These are phyloP conservation scores for Smutsia gigantea DNA, from an alignment of 2,797 vertebrate genomes.

Conservation along the genomic window DNA sequence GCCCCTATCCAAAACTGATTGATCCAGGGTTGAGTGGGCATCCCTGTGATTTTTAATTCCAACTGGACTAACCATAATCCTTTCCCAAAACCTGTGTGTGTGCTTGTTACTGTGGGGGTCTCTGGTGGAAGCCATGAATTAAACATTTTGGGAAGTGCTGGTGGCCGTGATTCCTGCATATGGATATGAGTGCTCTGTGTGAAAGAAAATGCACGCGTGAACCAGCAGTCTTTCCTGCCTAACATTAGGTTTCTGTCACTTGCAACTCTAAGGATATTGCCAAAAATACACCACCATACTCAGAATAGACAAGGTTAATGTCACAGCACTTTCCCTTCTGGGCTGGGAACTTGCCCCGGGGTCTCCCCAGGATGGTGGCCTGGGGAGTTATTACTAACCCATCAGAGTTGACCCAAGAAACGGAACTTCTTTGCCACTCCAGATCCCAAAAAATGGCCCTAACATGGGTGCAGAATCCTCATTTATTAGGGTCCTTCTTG, in stretches of 20 bases:
- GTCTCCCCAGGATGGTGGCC: neutral
- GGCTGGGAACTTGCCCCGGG: neutral
- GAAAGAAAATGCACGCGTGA: neutral
- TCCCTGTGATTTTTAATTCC: neutral
- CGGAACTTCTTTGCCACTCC: neutral
- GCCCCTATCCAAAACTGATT: neutral
- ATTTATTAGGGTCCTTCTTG: neutral
- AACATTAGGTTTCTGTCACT: neutral
- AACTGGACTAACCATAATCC: neutral
- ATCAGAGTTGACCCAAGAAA: neutral
- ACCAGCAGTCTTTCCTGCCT: neutral
- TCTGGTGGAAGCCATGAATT: neutral
- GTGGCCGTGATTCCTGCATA: neutral
- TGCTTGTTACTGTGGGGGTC: neutral
- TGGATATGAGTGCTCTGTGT: neutral
- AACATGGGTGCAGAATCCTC: neutral
- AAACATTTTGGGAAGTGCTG: neutral
- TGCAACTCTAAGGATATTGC: neutral
- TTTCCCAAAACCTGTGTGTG: neutral
- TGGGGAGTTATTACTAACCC: neutral
- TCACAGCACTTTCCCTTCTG: neutral
- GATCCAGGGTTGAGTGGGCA: neutral
- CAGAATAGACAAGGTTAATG: neutral
- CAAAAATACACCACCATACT: neutral
- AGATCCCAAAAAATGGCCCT: neutral